phyloP scores from a whole-genome alignment of 2,888 invertebrate genomes.

The Lathronympha strigana region DNA sequence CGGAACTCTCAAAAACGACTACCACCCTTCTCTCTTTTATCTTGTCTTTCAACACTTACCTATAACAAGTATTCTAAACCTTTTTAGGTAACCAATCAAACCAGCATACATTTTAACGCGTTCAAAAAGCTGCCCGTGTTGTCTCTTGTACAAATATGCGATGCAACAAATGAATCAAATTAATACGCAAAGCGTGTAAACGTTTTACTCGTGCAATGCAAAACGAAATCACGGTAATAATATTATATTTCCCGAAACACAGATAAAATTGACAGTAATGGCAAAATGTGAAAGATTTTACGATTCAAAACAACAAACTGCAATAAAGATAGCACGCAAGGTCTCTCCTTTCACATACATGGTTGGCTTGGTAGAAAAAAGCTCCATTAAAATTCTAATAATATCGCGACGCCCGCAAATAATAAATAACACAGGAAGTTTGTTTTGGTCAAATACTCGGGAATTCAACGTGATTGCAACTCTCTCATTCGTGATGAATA shows the following conservation, averaged over 20 bases:
- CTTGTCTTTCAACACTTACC: no score
- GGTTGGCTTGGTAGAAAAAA: slow-evolving; percentile 25
- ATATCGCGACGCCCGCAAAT: slow-evolving; percentile 27
- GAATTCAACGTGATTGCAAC: neutral
- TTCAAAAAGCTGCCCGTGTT: no score
- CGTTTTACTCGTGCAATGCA: neutral
- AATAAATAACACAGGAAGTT: slow-evolving; percentile 35
- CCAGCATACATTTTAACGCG: no score
- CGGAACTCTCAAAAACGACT: no score
- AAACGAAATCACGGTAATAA: slow-evolving; percentile 11
- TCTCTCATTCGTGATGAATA: neutral
- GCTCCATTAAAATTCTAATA: slow-evolving; percentile 34
- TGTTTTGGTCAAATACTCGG: slow-evolving; percentile 14
- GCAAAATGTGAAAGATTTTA: slow-evolving; percentile 12
- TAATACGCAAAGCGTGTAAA: neutral
- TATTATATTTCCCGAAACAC: slow-evolving; percentile 10
- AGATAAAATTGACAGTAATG: slow-evolving; percentile 10
- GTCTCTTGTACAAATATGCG: no score
- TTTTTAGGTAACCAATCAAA: no score
- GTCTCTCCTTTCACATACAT: slow-evolving; percentile 21
- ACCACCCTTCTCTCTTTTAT: no score
- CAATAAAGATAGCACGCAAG: slow-evolving; percentile 28
- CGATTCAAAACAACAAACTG: slow-evolving; percentile 22
- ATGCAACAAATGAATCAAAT: no score
- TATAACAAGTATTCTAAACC: no score